phyloP scores from a whole-genome alignment of 1,140 invertebrate genomes.

The Ostrea edulis region DNA sequence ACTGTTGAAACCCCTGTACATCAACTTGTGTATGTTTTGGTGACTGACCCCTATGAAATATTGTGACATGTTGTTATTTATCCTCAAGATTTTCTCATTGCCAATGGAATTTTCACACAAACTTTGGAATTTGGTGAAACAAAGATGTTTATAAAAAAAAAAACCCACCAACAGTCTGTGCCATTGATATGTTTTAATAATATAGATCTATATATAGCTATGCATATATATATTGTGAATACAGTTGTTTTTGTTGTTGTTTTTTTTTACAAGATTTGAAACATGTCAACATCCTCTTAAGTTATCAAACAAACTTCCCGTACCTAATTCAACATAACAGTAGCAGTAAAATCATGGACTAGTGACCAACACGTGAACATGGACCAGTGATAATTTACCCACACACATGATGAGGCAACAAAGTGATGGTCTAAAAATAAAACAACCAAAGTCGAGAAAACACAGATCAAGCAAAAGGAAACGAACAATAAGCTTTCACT shows the following conservation, averaged over 20 bases:
- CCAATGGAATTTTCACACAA: too few species aligned
- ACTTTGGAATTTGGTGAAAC: too few species aligned
- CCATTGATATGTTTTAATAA: constrained; percentile 36
- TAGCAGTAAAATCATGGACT: constrained; percentile 12
- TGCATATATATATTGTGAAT: constrained; percentile 6
- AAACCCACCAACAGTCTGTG: neutral
- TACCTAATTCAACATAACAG: constrained; percentile 19
- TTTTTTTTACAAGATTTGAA: neutral
- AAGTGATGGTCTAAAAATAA: neutral
- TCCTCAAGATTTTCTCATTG: too few species aligned
- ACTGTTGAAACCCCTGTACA: too few species aligned
- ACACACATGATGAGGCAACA: constrained; percentile 1
- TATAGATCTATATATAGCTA: constrained; percentile 36
- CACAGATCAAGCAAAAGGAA: constrained; percentile 11
- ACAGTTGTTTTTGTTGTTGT: neutral
- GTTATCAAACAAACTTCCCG: neutral
- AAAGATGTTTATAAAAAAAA: too few species aligned
- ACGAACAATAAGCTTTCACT: neutral
- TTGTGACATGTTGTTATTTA: too few species aligned
- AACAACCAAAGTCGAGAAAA: neutral
- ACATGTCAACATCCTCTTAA: neutral
- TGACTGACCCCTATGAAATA: too few species aligned
- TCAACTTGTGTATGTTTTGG: too few species aligned
- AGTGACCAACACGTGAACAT: neutral
- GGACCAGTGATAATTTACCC: constrained; percentile 13